These are phyloP conservation scores for Meteorus sp. DNA, from an alignment of 1,140 invertebrate genomes.

Conservation along the genomic window DNA sequence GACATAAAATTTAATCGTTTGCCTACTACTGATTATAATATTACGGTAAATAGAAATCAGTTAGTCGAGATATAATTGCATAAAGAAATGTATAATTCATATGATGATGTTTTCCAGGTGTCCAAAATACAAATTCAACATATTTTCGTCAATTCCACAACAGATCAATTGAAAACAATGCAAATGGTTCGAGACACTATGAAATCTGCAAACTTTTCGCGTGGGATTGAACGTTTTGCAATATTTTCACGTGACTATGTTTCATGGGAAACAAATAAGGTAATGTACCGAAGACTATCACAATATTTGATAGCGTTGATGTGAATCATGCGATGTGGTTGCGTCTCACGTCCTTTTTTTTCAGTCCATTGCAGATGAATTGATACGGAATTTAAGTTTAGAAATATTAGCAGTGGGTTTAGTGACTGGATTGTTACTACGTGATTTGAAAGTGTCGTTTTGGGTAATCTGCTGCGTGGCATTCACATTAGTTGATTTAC, in stretches of 20 bases:
- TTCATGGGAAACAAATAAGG: constrained; percentile 51
- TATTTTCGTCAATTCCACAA: constrained; percentile 45
- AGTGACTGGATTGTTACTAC: constrained; percentile 61
- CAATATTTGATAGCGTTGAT: not conserved
- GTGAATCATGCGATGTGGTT: not conserved
- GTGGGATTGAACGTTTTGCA: constrained; percentile 38
- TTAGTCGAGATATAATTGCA: not conserved
- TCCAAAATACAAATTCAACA: constrained; percentile 53
- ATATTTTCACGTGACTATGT: constrained; percentile 51
- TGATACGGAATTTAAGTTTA: constrained; percentile 61
- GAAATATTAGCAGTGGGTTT: constrained; percentile 59
- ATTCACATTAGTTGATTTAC: constrained; percentile 63
- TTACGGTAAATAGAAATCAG: constrained; percentile 43
- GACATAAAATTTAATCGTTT: constrained; percentile 52
- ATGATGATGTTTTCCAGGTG: constrained; percentile 36
- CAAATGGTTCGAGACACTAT: constrained; percentile 45
- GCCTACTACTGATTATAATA: constrained; percentile 52
- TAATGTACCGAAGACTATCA: constrained; percentile 22
- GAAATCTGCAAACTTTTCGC: constrained; percentile 41
- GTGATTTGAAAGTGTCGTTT: constrained; percentile 58
- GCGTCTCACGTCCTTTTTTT: constrained; percentile 14
- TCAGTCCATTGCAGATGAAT: constrained; percentile 61
- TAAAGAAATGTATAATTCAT: not conserved
- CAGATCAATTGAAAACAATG: constrained; percentile 49
- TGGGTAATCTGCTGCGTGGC: constrained; percentile 60